Evolutionary conservation across 2,888 invertebrate species (phyloP).

Genomic region (Alcis repandata): DNA sequence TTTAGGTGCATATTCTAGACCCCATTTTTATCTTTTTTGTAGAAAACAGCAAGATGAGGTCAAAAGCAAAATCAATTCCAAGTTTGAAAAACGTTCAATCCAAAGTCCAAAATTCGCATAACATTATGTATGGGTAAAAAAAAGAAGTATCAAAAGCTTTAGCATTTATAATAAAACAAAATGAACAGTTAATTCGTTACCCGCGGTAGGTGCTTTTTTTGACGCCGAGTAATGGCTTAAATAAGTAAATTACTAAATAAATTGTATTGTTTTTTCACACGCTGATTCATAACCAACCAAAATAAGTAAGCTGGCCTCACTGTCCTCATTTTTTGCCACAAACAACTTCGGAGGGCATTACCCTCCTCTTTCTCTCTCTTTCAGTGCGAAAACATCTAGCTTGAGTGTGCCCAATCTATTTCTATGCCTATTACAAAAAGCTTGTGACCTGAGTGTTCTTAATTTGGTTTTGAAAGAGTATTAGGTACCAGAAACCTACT

Average conservation of each 20-base stretch:
- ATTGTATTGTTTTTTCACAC: conserved; percentile 79
- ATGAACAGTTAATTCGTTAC: conserved; percentile 30
- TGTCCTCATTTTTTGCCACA: conserved; percentile 86
- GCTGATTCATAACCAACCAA: conserved; percentile 82
- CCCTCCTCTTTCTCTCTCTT: conserved; percentile 74
- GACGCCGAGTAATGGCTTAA: conserved; percentile 31
- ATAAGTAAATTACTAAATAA: conserved; percentile 61
- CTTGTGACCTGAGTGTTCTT: conserved; percentile 36
- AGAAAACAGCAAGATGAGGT: too few species aligned
- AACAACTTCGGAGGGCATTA: conserved; percentile 85
- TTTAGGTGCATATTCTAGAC: too few species aligned
- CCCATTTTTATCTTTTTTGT: too few species aligned
- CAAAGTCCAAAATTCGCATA: too few species aligned
- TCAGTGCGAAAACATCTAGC: conserved; percentile 76
- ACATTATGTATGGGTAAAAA: too few species aligned
- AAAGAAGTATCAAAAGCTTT: neutral
- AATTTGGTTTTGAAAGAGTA: conserved; percentile 35
- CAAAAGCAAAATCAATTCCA: too few species aligned
- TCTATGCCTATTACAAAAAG: conserved; percentile 38
- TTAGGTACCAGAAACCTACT: conserved; percentile 27
- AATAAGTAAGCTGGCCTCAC: conserved; percentile 81
- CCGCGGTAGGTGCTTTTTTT: conserved; percentile 28
- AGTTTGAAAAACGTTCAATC: too few species aligned
- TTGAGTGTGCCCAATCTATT: conserved; percentile 50
- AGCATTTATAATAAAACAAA: conserved; percentile 25